These are phyloP conservation scores for Prosapia bicincta DNA, from an alignment of 2,888 invertebrate genomes.

Conservation along the genomic window DNA sequence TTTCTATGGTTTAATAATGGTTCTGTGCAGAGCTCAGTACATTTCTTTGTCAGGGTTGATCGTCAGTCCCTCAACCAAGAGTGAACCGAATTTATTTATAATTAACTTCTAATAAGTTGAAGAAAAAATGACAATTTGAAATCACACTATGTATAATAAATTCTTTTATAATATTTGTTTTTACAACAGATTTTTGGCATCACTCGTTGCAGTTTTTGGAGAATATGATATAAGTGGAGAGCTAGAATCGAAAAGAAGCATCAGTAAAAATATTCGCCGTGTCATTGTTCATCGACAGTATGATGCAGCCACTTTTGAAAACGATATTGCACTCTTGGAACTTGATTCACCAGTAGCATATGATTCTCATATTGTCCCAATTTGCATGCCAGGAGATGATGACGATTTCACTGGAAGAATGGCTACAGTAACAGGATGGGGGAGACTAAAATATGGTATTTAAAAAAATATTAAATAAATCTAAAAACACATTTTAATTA, in stretches of 20 bases:
- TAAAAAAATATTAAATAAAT: too few relatives aligned
- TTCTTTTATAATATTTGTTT: too few relatives aligned
- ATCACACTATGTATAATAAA: too few relatives aligned
- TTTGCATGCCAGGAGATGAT: conserved; percentile 77
- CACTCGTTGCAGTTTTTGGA: conserved; percentile 85
- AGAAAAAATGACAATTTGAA: too few relatives aligned
- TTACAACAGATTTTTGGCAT: conserved; percentile 71
- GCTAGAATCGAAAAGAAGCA: conserved; percentile 69
- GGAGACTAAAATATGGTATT: conserved; percentile 78
- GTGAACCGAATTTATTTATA: too few relatives aligned
- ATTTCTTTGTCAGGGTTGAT: too few relatives aligned
- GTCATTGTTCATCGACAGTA: conserved; percentile 88
- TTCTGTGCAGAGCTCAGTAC: too few relatives aligned
- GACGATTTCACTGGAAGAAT: conserved; percentile 80
- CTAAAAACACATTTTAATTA: too few relatives aligned
- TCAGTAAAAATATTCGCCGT: conserved; percentile 78
- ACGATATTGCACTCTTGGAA: conserved; percentile 84
- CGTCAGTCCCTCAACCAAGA: too few relatives aligned
- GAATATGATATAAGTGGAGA: conserved; percentile 88
- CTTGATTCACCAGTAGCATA: conserved; percentile 78
- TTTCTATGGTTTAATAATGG: too few relatives aligned
- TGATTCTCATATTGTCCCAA: conserved; percentile 86
- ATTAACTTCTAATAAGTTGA: too few relatives aligned
- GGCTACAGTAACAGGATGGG: conserved; percentile 92
- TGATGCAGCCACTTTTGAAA: conserved; percentile 87